Base-by-base conservation (phyloP, 2,888 invertebrate species). In the Pheosia tremula region DNA sequence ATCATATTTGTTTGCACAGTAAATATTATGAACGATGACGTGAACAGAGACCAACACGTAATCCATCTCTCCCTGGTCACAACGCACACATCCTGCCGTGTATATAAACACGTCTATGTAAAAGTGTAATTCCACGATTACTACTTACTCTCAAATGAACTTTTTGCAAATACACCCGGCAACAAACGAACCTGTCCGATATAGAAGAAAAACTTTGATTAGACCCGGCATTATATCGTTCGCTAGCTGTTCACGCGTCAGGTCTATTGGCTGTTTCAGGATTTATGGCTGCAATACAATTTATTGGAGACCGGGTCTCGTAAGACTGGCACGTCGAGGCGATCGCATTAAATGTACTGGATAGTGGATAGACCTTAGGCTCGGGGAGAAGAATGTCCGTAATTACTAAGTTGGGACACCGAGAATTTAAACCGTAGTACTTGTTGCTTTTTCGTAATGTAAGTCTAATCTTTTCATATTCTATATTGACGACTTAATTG, bases 291-390 rank as follows among this genome's bases (percentile, higher is more conserved):
- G 61, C 71, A 75, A 75, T 74, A 76, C 73, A 73, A 73, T 77
- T 81, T 81, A 81, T 80, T 73, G 76, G 70, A 73, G 75, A 67
- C 60, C 69, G 75, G 68, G 71, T 67, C 59, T 64, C 59, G 9
- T 75, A 74, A 80, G 77, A 82, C 83, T 81, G 80, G 78, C 74
- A 64, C 80, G 79, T 81, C 78, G 81, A 81, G 85, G 78, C 59
- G 61, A 57, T 53, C 57, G 67, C 45, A 70, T 68, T 76, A 70
- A 72, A 74, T 68, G 58, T 64, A 58, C 66, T 68, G 66, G 66
- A 74, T 63, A 39, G 39, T 39, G 37, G 53, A 53, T 11, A 13
- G 6, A 39, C 4, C 55, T 55, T n/a, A 5, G 53, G 53, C 37
- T 11, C 37, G 3, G 8, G 37, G 8, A 53, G 37, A 53, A 37